These are phyloP conservation scores for Trypoxylon attenuatum DNA, from an alignment of 2,888 invertebrate genomes.

Conservation along the genomic window DNA sequence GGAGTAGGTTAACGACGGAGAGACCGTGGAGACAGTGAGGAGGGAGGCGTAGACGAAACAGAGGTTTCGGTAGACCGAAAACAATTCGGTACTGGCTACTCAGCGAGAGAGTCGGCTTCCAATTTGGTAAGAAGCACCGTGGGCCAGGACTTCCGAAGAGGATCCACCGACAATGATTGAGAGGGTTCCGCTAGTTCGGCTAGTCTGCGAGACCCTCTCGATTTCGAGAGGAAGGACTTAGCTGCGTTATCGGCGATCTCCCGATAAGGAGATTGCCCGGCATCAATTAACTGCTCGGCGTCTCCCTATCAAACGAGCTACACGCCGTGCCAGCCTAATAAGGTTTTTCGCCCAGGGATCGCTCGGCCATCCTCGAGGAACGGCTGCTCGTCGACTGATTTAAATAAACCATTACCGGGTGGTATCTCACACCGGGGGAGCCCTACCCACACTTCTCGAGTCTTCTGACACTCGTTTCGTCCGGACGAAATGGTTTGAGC, in stretches of 20 bases:
- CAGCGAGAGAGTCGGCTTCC: neutral
- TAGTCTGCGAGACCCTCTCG: neutral
- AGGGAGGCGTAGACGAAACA: neutral
- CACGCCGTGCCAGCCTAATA: slow-evolving; percentile 59
- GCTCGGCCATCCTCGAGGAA: slow-evolving; percentile 14
- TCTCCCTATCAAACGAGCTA: slow-evolving; percentile 54
- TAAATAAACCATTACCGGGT: slow-evolving; percentile 67
- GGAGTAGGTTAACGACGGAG: neutral
- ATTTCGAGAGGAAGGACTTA: neutral
- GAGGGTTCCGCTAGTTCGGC: neutral
- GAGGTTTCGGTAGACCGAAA: neutral
- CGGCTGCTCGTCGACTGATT: slow-evolving; percentile 56
- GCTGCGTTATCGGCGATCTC: slow-evolving; percentile 36
- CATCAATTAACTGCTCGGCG: slow-evolving; percentile 54
- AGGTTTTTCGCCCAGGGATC: slow-evolving; percentile 53
- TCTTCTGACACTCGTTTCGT: slow-evolving; percentile 57
- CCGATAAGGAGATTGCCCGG: slow-evolving; percentile 37
- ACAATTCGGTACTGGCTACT: neutral
- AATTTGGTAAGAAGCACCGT: slow-evolving; percentile 24
- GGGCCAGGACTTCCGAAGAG: neutral
- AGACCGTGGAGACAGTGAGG: neutral
- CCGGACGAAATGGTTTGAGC: slow-evolving; percentile 4
- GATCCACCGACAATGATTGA: slow-evolving; percentile 8
- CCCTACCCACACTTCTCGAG: slow-evolving; percentile 59
- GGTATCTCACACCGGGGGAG: slow-evolving; percentile 65